Conservation (phyloP, 1,140 invertebrate genomes). For the Rhopalosiphum padi region DNA sequence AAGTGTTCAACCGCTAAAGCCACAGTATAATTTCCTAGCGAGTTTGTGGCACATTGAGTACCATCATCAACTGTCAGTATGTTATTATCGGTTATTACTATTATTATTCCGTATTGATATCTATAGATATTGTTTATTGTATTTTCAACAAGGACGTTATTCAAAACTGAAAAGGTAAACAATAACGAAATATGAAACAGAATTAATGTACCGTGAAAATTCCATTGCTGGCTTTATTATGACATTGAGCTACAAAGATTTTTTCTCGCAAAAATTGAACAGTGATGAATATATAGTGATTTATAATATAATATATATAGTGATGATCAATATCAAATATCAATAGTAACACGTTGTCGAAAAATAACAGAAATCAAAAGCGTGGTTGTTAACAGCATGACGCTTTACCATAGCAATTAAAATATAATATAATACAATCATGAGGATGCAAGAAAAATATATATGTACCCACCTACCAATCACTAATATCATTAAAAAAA, state of each 20-base stretch:
- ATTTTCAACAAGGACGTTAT: constrained; percentile 43
- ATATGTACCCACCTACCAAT: not conserved
- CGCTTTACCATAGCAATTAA: not conserved
- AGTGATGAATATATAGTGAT: not conserved
- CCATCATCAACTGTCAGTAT: not conserved
- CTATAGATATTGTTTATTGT: not conserved
- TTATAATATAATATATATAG: too few species aligned
- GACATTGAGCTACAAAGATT: constrained; percentile 30
- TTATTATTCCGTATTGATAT: not conserved
- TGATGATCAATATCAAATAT: constrained; percentile 16
- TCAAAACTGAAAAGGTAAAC: not conserved
- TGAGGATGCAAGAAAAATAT: not conserved
- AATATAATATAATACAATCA: constrained; percentile 2
- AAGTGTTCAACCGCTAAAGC: not conserved
- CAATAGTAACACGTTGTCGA: not conserved
- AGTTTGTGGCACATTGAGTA: not conserved
- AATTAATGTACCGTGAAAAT: constrained; percentile 34
- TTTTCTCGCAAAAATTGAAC: not conserved
- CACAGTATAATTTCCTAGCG: constrained; percentile 1
- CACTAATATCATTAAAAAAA: not conserved
- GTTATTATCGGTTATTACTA: not conserved
- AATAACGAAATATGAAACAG: constrained; percentile 12
- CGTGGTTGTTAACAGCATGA: not conserved
- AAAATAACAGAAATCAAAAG: not conserved
- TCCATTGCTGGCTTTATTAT: not conserved